These are phyloP conservation scores for Odontomyia ornata DNA, from an alignment of 2,888 invertebrate genomes.

Conservation along the genomic window DNA sequence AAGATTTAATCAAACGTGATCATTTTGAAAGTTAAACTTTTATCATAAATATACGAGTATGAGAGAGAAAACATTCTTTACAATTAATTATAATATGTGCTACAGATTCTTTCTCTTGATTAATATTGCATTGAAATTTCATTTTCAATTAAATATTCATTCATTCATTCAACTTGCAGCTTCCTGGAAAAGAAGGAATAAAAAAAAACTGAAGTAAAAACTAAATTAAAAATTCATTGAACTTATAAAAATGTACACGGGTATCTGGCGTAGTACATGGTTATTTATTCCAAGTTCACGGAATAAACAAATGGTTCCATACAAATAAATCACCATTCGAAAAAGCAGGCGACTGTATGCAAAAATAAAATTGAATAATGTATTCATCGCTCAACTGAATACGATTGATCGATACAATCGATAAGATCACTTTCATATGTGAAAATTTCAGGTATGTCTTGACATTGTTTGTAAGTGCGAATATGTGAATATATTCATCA, in stretches of 20 bases:
- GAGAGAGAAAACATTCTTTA: no score
- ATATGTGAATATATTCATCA: no score
- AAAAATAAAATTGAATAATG: slow-evolving; percentile 12
- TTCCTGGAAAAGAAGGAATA: no score
- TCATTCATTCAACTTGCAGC: no score
- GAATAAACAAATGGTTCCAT: background rate
- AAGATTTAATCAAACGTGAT: no score
- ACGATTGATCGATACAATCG: slow-evolving; percentile 16
- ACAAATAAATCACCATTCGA: slow-evolving; percentile 3
- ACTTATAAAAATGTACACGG: background rate
- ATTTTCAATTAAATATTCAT: no score
- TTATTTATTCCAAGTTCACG: slow-evolving; percentile 25
- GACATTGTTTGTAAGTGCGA: no score
- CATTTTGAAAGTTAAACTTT: no score
- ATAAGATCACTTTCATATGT: slow-evolving; percentile 17
- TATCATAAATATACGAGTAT: no score
- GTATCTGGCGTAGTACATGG: background rate
- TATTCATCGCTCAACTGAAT: background rate
- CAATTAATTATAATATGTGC: no score
- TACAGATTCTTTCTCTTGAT: no score
- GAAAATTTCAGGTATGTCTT: slow-evolving; percentile 3
- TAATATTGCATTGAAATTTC: no score
- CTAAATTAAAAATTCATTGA: background rate
- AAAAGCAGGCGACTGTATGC: background rate
- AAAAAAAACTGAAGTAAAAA: background rate